Evolutionary conservation across 1,140 invertebrate genomes (phyloP), one percentile per base, ranked within the genome.

Genomic region (Drosophila kohkoa): DNA sequence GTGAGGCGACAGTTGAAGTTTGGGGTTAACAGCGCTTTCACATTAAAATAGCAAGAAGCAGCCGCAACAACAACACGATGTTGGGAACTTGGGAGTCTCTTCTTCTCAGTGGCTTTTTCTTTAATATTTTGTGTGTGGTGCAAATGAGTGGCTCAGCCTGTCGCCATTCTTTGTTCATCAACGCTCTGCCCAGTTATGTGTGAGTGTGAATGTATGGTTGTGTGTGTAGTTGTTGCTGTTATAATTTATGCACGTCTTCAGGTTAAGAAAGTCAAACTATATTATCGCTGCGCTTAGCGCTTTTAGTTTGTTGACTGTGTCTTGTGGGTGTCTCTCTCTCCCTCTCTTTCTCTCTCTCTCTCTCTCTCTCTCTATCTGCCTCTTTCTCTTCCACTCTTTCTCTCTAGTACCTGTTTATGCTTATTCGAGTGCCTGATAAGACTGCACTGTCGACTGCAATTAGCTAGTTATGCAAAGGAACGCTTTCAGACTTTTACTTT

Each of bases 21-120:
- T 80, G 85, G 81, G 85, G 75, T 64, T 83, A 89, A 78, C 77
- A 85, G 86, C 85, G 85, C 85, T 89, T 89, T 89, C 85, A 89
- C 86, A 89, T 89, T 85, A 90, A 89, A 90, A 85, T 81, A 88
- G 83, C 85, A 88, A 89, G 82, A 87, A 87, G 82, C 82, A 82
- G 72, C 70, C 54, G 65, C 78, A 77, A 71, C 62, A 48, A 8
- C 35, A 35, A 5, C 45, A 46, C 11, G 5, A 25, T 25, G 30
- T 62, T 54, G 66, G 52, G 25, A 74, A 48, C 73, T 63, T 72
- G 54, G 69, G 62, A 55, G 49, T 62, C 68, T 49, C 63, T 38
- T 49, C 63, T 38, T 43, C 63, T 41, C 35, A 52, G 16, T 85
- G 62, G 75, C 82, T 68, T 82, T 87, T 87, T 79, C 79, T 88